Evolutionary conservation across 2,113 vertebrate genomes (phyloP).

Genomic region (Siphamia tubifer): DNA sequence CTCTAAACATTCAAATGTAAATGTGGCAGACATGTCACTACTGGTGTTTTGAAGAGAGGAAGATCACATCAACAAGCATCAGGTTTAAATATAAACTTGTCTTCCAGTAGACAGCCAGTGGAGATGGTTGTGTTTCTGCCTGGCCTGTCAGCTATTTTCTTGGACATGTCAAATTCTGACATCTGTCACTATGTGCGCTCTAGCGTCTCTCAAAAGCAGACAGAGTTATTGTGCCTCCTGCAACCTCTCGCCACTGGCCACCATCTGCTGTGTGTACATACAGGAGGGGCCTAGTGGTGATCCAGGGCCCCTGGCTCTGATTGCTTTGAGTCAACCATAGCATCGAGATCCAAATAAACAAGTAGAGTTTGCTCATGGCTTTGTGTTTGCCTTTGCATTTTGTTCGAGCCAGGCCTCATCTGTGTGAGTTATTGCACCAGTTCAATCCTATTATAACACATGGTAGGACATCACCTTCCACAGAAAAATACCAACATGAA

Average conservation of each 20-base stretch:
- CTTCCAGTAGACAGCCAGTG: background rate
- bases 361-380: conserved; percentile 22
- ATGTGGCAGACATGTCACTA: conserved; percentile 22
- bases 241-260: conserved; percentile 27
- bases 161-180: conserved; percentile 24
- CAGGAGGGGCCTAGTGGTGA: conserved; percentile 23
- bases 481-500: background rate
- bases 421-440: conserved; percentile 30
- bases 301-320: conserved; percentile 30
- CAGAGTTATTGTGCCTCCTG: conserved; percentile 11
- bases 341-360: conserved; percentile 53
- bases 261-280: conserved; percentile 50
- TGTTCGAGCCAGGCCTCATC: background rate
- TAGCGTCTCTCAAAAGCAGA: background rate
- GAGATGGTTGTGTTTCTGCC: conserved; percentile 3
- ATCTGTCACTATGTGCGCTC: conserved; percentile 29
- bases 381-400: conserved; percentile 39
- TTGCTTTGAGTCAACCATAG: conserved; percentile 40
- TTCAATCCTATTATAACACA: conserved; percentile 1
- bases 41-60: background rate
- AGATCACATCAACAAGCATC: conserved; percentile 35
- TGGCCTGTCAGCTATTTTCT: conserved; percentile 11
- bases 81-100: background rate
- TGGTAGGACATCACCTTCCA: background rate
- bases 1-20: conserved; percentile 16